These are phyloP conservation scores for Psammodynastes pulverulentus DNA, from an alignment of 2,113 vertebrate genomes.

Conservation along the genomic window DNA sequence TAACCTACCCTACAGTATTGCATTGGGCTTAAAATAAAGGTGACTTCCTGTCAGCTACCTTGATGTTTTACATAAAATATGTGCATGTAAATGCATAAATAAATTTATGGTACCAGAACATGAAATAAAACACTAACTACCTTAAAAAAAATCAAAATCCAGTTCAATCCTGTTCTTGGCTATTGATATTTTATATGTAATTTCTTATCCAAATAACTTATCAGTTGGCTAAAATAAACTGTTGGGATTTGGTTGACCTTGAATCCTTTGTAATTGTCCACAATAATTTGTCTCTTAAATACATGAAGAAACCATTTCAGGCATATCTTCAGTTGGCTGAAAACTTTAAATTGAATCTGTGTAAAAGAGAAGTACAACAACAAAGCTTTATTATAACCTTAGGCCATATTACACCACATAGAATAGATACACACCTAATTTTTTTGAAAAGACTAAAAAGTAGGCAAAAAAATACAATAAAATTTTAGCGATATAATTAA, in stretches of 20 bases:
- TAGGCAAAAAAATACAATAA: neutral
- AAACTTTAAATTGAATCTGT: neutral
- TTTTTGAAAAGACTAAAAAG: neutral
- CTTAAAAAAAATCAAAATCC: neutral
- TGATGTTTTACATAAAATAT: neutral
- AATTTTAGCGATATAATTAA: neutral
- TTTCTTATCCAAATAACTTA: neutral
- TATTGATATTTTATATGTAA: neutral
- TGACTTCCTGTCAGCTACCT: neutral
- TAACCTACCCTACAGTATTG: neutral
- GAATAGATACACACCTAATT: neutral
- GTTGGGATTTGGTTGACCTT: neutral
- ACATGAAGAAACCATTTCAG: neutral
- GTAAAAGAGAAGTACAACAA: neutral
- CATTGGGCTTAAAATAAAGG: neutral
- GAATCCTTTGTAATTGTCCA: neutral
- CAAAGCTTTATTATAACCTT: neutral
- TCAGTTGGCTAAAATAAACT: neutral
- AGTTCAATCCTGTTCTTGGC: neutral
- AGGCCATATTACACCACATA: neutral
- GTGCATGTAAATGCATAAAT: neutral
- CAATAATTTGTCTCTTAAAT: neutral
- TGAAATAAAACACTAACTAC: neutral
- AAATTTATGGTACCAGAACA: neutral
- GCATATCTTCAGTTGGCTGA: neutral